Base-by-base conservation (phyloP, 1,140 invertebrate species). In the Chironomus striatipennis region DNA sequence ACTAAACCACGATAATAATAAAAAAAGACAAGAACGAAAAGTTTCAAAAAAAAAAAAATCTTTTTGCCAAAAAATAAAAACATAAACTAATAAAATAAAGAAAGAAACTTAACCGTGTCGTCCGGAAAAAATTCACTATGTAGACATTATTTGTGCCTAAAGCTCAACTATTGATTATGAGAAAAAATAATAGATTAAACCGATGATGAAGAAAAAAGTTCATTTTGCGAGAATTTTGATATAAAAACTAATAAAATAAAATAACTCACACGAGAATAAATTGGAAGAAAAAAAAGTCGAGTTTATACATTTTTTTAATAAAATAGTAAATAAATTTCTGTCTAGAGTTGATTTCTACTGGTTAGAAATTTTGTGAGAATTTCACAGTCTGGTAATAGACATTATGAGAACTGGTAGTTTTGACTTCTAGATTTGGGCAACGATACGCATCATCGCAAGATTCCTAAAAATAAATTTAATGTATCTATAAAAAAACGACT, bases 91-190 rank as follows among this genome's bases (percentile, higher is more conserved):
- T 2, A 34, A 34, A 34, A 34, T 34, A 34, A 34, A 34, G 24
- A 34, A n/a, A n/a, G 24, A 34, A 34, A 34, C 24, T 34, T 34
- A 34, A n/a, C 47, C 47, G 47, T 57, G 47, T 57, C 47, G 47
- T 15, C 47, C 47, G 43, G 24, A 57, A 10, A 57, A 57, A 1
- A 12, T 57, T 57, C 10, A 57, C 9, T 34, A 34, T 12, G 47
- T 15, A 57, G 47, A 57, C 47, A 57, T 57, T 57, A n/a, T 57
- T 57, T 57, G 47, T 57, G 47, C 47, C 47, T 57, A 57, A 57
- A 57, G 47, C 47, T 57, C 47, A 57, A 57, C 47, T 57, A 34
- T 34, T 34, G 24, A 34, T 34, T 34, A 34, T 34, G 24, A 34
- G 24, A 34, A 34, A n/a, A 34, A 34, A 34, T 34, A 34, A 34